Evolutionary conservation across 2,888 invertebrate genomes (phyloP), one percentile per base, ranked within the genome.

Genomic region (Amphipyra berbera): DNA sequence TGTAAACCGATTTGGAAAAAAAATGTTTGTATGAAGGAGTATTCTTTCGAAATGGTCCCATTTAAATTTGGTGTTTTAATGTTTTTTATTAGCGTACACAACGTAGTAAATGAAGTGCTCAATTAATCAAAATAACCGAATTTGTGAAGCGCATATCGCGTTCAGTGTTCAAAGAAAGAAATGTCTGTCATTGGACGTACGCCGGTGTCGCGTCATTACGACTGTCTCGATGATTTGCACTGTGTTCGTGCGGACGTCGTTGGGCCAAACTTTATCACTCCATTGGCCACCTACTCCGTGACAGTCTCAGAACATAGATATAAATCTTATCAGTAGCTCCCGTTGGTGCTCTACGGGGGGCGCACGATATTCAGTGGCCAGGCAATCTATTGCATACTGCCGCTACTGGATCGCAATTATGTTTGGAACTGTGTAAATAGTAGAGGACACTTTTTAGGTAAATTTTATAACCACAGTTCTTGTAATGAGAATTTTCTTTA

Each of bases 341-440:
- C 52, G 65, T 73, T 73, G 75, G 64, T 55, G 67, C 71, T 54
- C 78, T 13, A 46, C 64, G 57, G 82, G 76, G 71, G 81, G 80
- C 70, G 42, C 54, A 66, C 69, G 65, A 47, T 58, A 42, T 50
- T 21, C 54, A 40, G 30, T 63, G 62, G 50, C 58, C 58, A 38
- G 44, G 47, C 68, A 44, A 57, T 77, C 73, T 57, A 67, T 77
- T 64, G 64, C 60, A 67, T 13, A 60, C 42, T 68, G 49, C 7
- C 48, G 67, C 67, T 79, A 79, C 79, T 70, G 74, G 45, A 72
- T 72, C 52, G 54, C 48, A 55, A 13, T 50, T 49, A 49, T 44
- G 37, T 58, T 44, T 12, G 8, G 13, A 45, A 15, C n/a, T 35
- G 14, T 35, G 14, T 10, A 9, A 33, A 12, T 9, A n/a, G 7